phyloP scores from a whole-genome alignment of 2,797 vertebrate species.

The Sciurus carolinensis region DNA sequence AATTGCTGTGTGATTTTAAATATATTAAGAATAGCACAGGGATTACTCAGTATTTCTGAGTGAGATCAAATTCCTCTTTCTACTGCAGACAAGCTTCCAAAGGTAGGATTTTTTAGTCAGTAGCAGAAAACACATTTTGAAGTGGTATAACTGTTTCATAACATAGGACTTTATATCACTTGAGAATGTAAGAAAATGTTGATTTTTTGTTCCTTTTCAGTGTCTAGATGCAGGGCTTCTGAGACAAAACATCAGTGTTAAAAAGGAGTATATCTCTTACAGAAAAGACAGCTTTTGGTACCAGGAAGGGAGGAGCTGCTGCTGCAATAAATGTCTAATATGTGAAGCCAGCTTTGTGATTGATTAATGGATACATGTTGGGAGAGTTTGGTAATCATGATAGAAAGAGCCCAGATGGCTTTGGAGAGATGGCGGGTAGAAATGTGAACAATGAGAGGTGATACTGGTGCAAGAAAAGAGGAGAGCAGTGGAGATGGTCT shows the following conservation, averaged over 20 bases:
- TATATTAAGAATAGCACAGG: too few relatives aligned
- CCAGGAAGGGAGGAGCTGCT: neutral
- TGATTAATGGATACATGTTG: neutral
- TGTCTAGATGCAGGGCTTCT: too few relatives aligned
- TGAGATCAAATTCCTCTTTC: neutral
- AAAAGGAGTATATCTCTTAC: neutral
- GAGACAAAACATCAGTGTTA: neutral
- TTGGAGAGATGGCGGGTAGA: neutral
- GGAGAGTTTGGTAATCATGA: neutral
- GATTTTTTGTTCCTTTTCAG: neutral
- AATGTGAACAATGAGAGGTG: neutral
- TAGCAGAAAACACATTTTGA: neutral
- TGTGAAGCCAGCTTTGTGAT: neutral
- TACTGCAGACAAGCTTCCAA: neutral
- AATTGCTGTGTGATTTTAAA: too few relatives aligned
- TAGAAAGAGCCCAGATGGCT: neutral
- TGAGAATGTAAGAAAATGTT: neutral
- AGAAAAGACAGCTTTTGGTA: neutral
- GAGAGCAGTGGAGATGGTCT: neutral
- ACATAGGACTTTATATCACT: too few relatives aligned
- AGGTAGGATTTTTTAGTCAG: neutral
- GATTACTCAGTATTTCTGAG: too few relatives aligned
- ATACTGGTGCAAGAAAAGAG: neutral
- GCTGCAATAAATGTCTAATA: neutral
- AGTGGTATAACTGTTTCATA: neutral